phyloP scores from a whole-genome alignment of 2,113 vertebrate genomes.

The Eptatretus burgeri region DNA sequence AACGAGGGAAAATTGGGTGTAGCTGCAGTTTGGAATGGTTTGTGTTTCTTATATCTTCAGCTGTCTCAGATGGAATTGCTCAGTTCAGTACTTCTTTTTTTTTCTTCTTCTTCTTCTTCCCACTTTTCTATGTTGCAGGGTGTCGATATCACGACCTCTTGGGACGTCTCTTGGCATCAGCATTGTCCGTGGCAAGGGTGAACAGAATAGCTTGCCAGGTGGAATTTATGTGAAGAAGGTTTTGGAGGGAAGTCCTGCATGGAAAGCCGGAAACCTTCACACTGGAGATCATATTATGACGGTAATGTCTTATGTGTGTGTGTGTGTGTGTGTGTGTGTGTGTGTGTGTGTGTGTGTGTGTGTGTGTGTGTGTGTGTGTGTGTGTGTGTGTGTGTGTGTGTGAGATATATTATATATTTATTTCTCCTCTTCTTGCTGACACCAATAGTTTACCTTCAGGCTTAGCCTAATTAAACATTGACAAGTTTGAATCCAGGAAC shows the following conservation, averaged over 20 bases:
- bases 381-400: not conserved
- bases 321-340: not conserved
- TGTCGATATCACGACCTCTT: not conserved
- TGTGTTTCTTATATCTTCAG: too few species aligned
- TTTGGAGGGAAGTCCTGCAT: slow-evolving; percentile 2
- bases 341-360: slow-evolving; percentile 2
- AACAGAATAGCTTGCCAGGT: slow-evolving; percentile 1
- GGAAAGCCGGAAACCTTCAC: not conserved
- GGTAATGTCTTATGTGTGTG: not conserved
- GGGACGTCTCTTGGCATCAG: slow-evolving; percentile 1
- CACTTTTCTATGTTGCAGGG: not conserved
- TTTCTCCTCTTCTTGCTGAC: too few species aligned
- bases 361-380: not conserved
- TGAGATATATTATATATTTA: not conserved
- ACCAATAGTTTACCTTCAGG: too few species aligned
- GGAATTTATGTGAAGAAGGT: slow-evolving; percentile 1
- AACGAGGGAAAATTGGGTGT: too few species aligned
- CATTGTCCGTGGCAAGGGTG: not conserved
- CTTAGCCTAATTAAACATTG: too few species aligned
- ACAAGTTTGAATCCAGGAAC: too few species aligned
- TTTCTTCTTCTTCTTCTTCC: too few species aligned
- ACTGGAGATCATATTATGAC: not conserved
- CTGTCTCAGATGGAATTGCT: too few species aligned
- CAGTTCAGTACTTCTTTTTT: too few species aligned
- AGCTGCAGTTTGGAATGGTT: too few species aligned